Base-by-base conservation (phyloP, 2,888 invertebrate species). In the Eristalinus sepulchralis region DNA sequence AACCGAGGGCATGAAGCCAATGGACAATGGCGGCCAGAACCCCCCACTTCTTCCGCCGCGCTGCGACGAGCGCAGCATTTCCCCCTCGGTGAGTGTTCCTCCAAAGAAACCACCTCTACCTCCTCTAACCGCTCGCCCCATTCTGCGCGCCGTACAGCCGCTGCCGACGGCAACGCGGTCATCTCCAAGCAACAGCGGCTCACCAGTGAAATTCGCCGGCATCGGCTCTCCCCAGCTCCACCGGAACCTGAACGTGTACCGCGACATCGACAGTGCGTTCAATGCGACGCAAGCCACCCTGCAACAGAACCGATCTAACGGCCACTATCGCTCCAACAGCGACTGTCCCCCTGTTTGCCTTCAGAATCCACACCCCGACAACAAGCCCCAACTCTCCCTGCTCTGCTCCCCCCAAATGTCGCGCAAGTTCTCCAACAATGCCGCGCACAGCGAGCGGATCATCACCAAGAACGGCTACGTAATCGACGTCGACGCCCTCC, bases 81-180 rank as follows among this genome's bases (percentile, higher is more conserved):
- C 89, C 10, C 83, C 89, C 39, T 88, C 89, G 90, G 91, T 92
- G 90, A 90, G 91, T 90, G 89, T 89, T 71, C 95, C 95, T 31
- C 96, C 96, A 10, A 95, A 95, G 90, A 96, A 96, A 91, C 96
- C 96, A 47, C 96, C 96, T 33, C 91, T 96, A 89, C 96, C 96
- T 81, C 96, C 96, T 22, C 94, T 95, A 59, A 95, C 95, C 71
- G 89, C 89, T 81, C 91, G 92, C 68, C 91, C 92, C 34, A 89
- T 89, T 63, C 85, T 90, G 67, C 91, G 91, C 8, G 95, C 95
- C 81, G 93, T 95, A 88, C 95, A 95, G 91, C 94, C 94, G 8
- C 90, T 95, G 88, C 92, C 95, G 89, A 92, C 94, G 90, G 94
- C 94, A 90, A 94, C 93, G 88, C 92, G 93, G 0, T 93, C 92